Evolutionary conservation across 2,888 invertebrate species (phyloP).

Genomic region (Sinhomidia bicolor): DNA sequence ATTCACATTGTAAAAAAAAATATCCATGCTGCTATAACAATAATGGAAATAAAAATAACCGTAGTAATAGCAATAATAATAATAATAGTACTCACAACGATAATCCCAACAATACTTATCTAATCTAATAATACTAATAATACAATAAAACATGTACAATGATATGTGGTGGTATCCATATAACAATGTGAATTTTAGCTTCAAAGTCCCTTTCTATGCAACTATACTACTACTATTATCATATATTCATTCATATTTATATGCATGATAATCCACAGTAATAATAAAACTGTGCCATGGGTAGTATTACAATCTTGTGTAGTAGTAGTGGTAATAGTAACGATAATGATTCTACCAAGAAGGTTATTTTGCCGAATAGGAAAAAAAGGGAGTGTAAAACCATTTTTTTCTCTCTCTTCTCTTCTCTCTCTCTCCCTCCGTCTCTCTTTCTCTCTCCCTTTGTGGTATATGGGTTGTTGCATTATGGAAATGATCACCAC

Average conservation of each 20-base stretch:
- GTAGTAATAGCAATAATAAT: neutral
- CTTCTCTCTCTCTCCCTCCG: too few relatives aligned
- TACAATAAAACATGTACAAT: neutral
- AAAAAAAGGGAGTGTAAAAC: neutral
- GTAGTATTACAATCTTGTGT: neutral
- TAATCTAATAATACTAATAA: slow-evolving; percentile 41
- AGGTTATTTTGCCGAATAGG: neutral
- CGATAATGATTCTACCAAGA: neutral
- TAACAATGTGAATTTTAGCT: too few relatives aligned
- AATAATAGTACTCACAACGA: slow-evolving; percentile 1
- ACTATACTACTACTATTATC: too few relatives aligned
- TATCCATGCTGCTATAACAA: neutral
- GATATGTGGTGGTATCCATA: too few relatives aligned
- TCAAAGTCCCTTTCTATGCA: neutral
- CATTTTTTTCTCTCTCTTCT: neutral
- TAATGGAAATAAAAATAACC: neutral
- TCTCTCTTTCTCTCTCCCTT: too few relatives aligned
- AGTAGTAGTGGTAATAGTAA: neutral
- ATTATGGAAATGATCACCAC: neutral
- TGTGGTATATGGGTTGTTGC: neutral
- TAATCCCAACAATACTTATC: slow-evolving; percentile 34
- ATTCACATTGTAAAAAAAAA: neutral
- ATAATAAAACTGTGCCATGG: too few relatives aligned
- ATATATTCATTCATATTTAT: too few relatives aligned
- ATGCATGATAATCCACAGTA: too few relatives aligned